Conservation (phyloP, 2,888 invertebrate genomes). For the Hyppa rectilinea region DNA sequence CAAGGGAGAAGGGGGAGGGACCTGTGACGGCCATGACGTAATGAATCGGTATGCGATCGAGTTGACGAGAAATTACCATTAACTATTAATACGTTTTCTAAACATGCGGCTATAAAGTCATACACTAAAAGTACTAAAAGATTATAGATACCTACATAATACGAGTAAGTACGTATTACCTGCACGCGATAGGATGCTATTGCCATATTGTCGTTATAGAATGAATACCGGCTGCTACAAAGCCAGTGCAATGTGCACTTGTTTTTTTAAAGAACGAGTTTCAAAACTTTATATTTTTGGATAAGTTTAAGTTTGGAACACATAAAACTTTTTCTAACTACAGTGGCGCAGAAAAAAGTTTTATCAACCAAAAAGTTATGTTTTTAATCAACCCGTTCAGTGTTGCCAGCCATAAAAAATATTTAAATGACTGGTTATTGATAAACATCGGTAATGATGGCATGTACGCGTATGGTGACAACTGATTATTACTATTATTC, state of each 20-base stretch:
- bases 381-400: conserved; percentile 19
- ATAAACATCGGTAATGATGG: conserved; percentile 24
- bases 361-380: conserved; percentile 9
- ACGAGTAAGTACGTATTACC: conserved; percentile 30
- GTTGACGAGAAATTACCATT: conserved; percentile 79
- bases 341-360: conserved; percentile 27
- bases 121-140: conserved; percentile 24
- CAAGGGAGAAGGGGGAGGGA: conserved; percentile 59
- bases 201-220: conserved; percentile 38
- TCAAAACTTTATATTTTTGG: background rate
- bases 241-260: conserved; percentile 5
- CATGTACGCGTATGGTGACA: conserved; percentile 16
- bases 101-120: conserved; percentile 31
- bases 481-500: conserved; percentile 36
- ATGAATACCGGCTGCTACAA: conserved; percentile 33
- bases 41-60: conserved; percentile 84
- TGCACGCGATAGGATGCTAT: conserved; percentile 54
- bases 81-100: conserved; percentile 60
- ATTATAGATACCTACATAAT: conserved; percentile 27
- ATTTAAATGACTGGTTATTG: conserved; percentile 31
- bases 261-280: background rate
- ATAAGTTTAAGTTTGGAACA: background rate
- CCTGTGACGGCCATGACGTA: conserved; percentile 83
- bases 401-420: conserved; percentile 32
- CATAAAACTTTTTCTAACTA: conserved; percentile 25